phyloP scores from a whole-genome alignment of 2,113 vertebrate genomes.

The Coryphaenoides rupestris region DNA sequence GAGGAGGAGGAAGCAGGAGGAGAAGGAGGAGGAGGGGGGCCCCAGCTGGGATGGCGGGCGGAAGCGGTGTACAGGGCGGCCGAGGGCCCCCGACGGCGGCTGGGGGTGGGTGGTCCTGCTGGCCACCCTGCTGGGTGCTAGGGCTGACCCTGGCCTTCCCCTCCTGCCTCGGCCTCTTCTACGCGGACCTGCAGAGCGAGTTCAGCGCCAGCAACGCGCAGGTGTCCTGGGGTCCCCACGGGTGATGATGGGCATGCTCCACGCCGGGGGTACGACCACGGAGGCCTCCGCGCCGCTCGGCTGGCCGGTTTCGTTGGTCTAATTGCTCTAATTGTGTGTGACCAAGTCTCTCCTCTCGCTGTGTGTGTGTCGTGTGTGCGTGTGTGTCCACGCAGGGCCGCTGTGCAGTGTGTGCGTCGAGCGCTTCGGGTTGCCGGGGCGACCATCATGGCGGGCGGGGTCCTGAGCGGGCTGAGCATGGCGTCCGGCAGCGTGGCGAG shows the following conservation, averaged over 20 bases:
- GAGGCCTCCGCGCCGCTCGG: too few relatives aligned
- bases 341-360: too few relatives aligned
- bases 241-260: conserved; percentile 75
- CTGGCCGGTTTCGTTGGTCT: too few relatives aligned
- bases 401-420: conserved; percentile 81
- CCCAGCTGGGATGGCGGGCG: background rate
- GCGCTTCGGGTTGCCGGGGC: conserved; percentile 73
- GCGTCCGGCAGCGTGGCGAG: conserved; percentile 75
- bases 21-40: background rate
- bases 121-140: conserved; percentile 71
- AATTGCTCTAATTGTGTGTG: too few relatives aligned
- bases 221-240: conserved; percentile 83
- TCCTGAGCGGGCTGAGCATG: conserved; percentile 81
- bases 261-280: conserved; percentile 77
- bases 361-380: conserved; percentile 3
- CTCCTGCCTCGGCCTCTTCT: conserved; percentile 77
- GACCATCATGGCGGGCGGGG: conserved; percentile 77
- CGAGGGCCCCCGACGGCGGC: conserved; percentile 54
- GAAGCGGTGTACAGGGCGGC: too few relatives aligned
- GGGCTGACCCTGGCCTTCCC: conserved; percentile 79
- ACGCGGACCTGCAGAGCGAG: conserved; percentile 77
- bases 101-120: conserved; percentile 84
- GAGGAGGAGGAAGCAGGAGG: conserved; percentile 7
- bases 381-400: conserved; percentile 74
- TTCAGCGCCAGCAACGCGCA: conserved; percentile 81